Conservation (phyloP, 2,113 vertebrate genomes). For the Potamarius usumacintae region DNA sequence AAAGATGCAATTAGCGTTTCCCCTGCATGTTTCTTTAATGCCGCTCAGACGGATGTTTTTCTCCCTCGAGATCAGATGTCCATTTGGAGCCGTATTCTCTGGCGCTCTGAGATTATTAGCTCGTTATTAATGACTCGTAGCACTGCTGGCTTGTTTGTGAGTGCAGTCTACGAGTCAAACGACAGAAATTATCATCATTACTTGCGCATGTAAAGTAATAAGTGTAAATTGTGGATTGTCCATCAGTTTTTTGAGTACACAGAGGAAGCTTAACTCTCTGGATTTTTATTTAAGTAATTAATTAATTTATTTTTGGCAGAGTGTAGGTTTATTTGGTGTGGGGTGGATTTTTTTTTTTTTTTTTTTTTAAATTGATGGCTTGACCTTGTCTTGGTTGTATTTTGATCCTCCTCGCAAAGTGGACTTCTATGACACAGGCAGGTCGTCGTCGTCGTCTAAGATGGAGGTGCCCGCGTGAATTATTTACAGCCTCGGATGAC, state of each 20-base stretch:
- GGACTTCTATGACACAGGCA: conserved; percentile 53
- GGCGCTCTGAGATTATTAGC: conserved; percentile 13
- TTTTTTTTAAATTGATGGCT: conserved; percentile 29
- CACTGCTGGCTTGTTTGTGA: background rate
- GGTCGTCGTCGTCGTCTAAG: conserved; percentile 45
- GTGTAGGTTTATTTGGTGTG: background rate
- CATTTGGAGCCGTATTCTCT: conserved; percentile 18
- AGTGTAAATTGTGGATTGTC: background rate
- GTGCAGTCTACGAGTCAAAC: background rate
- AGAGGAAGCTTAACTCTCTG: background rate
- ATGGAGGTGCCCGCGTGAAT: conserved; percentile 49
- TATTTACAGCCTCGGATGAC: conserved; percentile 51
- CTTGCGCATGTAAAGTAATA: background rate
- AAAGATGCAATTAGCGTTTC: conserved; percentile 51
- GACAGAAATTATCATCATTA: background rate
- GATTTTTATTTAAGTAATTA: background rate
- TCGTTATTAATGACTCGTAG: conserved; percentile 31
- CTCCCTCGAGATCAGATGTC: conserved; percentile 50
- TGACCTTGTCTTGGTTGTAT: conserved; percentile 52
- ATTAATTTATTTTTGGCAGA: too few species aligned
- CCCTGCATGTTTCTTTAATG: conserved; percentile 59
- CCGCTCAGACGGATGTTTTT: conserved; percentile 49
- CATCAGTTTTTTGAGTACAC: background rate
- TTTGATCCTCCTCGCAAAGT: conserved; percentile 37
- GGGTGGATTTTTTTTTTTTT: background rate